Evolutionary conservation across 2,888 invertebrate species (phyloP).

Genomic region (Nemotelus pantherinus): DNA sequence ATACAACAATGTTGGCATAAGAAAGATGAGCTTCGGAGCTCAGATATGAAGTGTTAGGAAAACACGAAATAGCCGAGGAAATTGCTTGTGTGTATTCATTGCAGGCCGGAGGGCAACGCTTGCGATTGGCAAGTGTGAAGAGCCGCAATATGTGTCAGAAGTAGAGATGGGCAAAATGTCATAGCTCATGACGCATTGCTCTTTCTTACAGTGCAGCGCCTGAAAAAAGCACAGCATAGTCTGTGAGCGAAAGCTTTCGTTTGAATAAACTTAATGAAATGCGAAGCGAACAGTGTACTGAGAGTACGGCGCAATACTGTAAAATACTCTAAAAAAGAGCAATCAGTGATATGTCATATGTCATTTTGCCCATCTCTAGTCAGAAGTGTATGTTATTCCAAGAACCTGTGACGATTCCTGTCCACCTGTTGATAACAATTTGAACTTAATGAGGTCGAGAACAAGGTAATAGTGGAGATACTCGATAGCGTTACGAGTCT

Average conservation of each 20-base stretch:
- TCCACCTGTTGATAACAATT: slow-evolving; percentile 20
- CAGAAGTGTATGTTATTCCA: slow-evolving; percentile 18
- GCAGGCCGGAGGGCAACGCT: neutral
- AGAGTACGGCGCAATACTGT: too few relatives aligned
- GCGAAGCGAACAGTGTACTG: too few relatives aligned
- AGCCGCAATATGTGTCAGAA: neutral
- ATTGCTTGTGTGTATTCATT: neutral
- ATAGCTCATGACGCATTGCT: too few relatives aligned
- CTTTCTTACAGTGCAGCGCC: too few relatives aligned
- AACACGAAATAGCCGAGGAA: slow-evolving; percentile 5
- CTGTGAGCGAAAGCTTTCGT: too few relatives aligned
- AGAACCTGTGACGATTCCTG: slow-evolving; percentile 16
- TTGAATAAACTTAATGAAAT: too few relatives aligned
- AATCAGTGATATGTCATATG: too few relatives aligned
- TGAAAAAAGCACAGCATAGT: too few relatives aligned
- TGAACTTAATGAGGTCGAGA: slow-evolving; percentile 37
- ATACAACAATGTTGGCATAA: neutral
- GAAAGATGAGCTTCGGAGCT: neutral
- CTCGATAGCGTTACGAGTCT: slow-evolving; percentile 1
- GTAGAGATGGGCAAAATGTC: too few relatives aligned
- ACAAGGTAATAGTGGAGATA: slow-evolving; percentile 16
- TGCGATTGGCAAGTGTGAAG: neutral
- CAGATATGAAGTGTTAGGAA: slow-evolving; percentile 11
- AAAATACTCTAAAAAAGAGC: too few relatives aligned
- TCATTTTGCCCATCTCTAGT: too few relatives aligned